Evolutionary conservation across 2,113 vertebrate genomes (phyloP).

Genomic region (Phyllostomus hastatus): DNA sequence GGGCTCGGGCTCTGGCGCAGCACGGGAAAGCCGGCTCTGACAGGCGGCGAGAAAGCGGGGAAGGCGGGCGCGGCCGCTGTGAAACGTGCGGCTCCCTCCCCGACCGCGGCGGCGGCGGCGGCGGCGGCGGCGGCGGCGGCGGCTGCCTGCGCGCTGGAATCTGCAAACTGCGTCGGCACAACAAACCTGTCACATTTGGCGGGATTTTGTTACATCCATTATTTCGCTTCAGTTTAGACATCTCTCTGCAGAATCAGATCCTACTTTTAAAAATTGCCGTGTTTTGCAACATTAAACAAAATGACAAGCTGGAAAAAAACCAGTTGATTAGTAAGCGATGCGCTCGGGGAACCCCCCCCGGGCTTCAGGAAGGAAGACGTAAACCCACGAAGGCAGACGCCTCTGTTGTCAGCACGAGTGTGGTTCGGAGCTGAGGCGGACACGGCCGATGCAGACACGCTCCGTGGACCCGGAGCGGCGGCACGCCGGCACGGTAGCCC

Average conservation of each 20-base stretch:
- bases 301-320: slow-evolving; percentile 76
- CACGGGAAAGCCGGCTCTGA: slow-evolving; percentile 64
- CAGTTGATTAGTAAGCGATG: slow-evolving; percentile 79
- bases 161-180: slow-evolving; percentile 81
- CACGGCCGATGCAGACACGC: slow-evolving; percentile 38
- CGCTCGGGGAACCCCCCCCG: slow-evolving; percentile 65
- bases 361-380: slow-evolving; percentile 71
- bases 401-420: slow-evolving; percentile 35
- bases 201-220: slow-evolving; percentile 83
- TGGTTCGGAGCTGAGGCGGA: slow-evolving; percentile 37
- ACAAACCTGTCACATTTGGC: slow-evolving; percentile 82
- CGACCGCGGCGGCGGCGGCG: slow-evolving; percentile 75
- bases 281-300: slow-evolving; percentile 85
- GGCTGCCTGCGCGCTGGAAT: slow-evolving; percentile 78
- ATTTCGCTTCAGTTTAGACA: slow-evolving; percentile 84
- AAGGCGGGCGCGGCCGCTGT: slow-evolving; percentile 70
- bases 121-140: slow-evolving; percentile 70
- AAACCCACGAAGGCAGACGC: slow-evolving; percentile 56
- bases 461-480: neutral
- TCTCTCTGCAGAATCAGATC: slow-evolving; percentile 82
- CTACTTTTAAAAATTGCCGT: slow-evolving; percentile 79
- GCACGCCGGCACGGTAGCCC: rapidly evolving
- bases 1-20: slow-evolving; percentile 26
- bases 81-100: slow-evolving; percentile 66
- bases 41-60: slow-evolving; percentile 61